These are phyloP conservation scores for Oreochromis grahami DNA, from an alignment of 2,797 vertebrate species.

Conservation along the genomic window DNA sequence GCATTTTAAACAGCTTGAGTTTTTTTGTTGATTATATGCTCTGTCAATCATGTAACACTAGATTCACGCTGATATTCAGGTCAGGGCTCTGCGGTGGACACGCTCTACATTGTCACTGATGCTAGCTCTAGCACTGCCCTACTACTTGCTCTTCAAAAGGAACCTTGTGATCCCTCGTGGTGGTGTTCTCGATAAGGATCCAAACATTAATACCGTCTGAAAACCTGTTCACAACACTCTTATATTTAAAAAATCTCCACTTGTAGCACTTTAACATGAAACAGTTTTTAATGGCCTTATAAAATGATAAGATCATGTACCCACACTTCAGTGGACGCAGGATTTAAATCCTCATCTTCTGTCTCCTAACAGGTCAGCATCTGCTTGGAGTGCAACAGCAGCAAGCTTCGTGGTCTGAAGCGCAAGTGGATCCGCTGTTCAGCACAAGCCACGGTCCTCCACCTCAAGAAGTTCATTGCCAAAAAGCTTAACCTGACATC, in stretches of 20 bases:
- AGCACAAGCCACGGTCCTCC: conserved; percentile 96
- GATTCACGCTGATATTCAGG: background rate
- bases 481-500: conserved; percentile 99
- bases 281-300: background rate
- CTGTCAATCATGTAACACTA: background rate
- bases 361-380: conserved; percentile 87
- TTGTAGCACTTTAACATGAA: background rate
- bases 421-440: conserved; percentile 99
- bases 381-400: conserved; percentile 99
- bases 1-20: background rate
- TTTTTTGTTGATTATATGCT: background rate
- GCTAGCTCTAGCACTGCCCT: background rate
- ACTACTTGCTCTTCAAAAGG: background rate
- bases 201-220: background rate
- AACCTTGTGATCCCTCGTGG: background rate
- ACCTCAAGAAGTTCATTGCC: conserved; percentile 99
- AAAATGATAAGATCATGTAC: background rate
- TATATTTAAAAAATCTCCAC: background rate
- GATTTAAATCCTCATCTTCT: background rate
- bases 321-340: background rate
- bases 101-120: background rate
- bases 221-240: background rate
- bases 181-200: background rate
- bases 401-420: conserved; percentile 94
- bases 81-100: background rate